These are phyloP conservation scores for Spinus pinus DNA, from an alignment of 2,797 vertebrate species.

Conservation along the genomic window DNA sequence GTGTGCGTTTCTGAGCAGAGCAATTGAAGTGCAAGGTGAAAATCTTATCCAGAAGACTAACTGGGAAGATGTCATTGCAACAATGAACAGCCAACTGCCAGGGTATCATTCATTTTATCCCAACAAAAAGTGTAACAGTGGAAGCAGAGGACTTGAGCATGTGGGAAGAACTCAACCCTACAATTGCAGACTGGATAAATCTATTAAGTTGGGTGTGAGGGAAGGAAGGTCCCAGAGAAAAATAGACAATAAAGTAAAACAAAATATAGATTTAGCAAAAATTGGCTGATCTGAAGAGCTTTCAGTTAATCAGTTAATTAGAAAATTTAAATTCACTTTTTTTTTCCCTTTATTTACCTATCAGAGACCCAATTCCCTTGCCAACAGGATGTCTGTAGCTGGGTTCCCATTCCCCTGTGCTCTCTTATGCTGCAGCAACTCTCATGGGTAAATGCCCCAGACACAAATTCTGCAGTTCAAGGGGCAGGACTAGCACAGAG, in stretches of 20 bases:
- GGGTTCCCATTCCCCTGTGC: background rate
- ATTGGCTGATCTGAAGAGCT: background rate
- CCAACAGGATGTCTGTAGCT: background rate
- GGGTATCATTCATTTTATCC: background rate
- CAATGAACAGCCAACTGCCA: background rate
- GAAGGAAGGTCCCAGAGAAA: background rate
- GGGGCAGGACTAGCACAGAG: background rate
- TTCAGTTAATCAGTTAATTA: background rate
- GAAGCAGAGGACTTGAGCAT: background rate
- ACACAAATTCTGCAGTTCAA: background rate
- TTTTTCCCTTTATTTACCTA: background rate
- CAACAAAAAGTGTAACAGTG: background rate
- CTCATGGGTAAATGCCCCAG: background rate
- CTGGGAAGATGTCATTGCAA: background rate
- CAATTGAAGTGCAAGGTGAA: background rate
- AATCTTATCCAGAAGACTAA: background rate
- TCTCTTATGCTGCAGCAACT: background rate
- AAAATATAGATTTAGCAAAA: background rate
- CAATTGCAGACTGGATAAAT: background rate
- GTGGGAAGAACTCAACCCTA: background rate
- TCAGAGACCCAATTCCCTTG: fast-evolving
- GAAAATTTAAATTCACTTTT: background rate
- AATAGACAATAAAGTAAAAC: background rate
- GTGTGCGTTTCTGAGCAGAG: background rate
- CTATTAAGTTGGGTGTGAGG: background rate